Evolutionary conservation across 2,113 vertebrate genomes (phyloP).

Genomic region (Pygoscelis adeliae): DNA sequence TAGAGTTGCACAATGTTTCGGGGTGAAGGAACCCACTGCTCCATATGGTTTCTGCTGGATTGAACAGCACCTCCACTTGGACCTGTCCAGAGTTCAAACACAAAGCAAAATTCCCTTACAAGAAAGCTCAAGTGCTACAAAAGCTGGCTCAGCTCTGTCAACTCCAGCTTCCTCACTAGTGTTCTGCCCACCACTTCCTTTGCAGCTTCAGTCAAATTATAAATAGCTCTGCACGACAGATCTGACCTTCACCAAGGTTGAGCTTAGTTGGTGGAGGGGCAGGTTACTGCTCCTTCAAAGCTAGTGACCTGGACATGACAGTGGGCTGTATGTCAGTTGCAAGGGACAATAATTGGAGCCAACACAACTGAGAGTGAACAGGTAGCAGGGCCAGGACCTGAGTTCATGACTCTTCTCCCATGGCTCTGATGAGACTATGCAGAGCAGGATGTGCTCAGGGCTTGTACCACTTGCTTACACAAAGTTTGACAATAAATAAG

Average conservation of each 20-base stretch:
- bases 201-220: neutral
- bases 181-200: neutral
- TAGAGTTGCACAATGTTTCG: neutral
- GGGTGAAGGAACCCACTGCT: neutral
- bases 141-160: neutral
- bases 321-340: neutral
- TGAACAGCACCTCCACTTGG: neutral
- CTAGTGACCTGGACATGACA: neutral
- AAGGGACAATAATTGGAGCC: neutral
- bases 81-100: neutral
- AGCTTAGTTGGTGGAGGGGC: neutral
- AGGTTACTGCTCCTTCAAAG: neutral
- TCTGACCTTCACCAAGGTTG: neutral
- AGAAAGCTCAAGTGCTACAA: neutral
- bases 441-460: neutral
- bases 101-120: neutral
- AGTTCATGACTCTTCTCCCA: neutral
- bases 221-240: neutral
- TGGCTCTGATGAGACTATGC: neutral
- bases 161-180: neutral
- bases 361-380: neutral
- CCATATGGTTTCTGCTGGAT: neutral
- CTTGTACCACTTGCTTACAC: neutral
- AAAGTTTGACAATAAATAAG: neutral
- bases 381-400: neutral